These are phyloP conservation scores for Panagrolaimus sp. DNA, from an alignment of 1,140 invertebrate genomes.

Conservation along the genomic window DNA sequence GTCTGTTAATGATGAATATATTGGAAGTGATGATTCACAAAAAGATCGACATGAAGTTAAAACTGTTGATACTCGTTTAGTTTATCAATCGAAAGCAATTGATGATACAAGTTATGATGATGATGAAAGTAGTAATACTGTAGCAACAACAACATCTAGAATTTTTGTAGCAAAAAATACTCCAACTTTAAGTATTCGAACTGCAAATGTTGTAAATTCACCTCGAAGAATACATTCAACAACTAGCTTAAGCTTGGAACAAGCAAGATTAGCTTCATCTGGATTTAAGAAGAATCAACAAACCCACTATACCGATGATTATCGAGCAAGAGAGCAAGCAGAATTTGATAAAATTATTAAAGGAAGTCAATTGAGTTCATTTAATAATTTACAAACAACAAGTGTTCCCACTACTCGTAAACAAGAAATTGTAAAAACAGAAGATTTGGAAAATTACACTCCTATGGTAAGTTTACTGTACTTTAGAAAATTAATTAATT, in stretches of 20 bases:
- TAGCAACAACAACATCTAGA: background rate
- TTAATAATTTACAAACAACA: background rate
- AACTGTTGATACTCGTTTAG: constrained; percentile 1
- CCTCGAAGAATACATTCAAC: background rate
- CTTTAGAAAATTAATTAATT: too few relatives aligned
- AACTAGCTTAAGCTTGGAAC: background rate
- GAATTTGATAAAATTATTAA: constrained; percentile 11
- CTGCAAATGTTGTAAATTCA: background rate
- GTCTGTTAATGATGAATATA: constrained; percentile 3
- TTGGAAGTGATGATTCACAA: background rate
- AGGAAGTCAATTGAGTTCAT: background rate
- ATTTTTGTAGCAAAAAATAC: too few relatives aligned
- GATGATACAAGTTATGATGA: background rate
- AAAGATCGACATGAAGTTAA: constrained; percentile 7
- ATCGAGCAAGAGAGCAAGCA: background rate
- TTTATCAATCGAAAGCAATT: background rate
- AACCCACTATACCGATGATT: background rate
- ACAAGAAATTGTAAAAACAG: background rate
- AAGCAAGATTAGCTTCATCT: background rate
- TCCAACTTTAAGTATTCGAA: background rate
- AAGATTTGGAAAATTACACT: background rate
- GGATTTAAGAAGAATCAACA: too few relatives aligned
- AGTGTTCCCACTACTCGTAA: background rate
- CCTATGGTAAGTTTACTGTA: too few relatives aligned
- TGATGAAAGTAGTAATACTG: background rate